Base-by-base conservation (phyloP, 2,888 invertebrate genomes). In the Thumatha senex region DNA sequence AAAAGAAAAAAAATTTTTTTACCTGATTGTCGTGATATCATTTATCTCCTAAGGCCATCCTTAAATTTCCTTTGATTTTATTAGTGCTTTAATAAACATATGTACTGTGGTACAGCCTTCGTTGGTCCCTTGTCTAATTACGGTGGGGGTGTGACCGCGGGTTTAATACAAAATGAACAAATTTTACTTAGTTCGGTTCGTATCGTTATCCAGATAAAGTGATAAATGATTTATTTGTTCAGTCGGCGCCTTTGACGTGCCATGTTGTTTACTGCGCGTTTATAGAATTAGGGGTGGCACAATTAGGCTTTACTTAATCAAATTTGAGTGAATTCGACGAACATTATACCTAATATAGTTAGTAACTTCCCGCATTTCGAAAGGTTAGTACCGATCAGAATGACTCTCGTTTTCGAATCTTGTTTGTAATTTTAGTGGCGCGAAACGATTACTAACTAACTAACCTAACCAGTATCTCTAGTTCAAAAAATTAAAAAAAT, bases 181-280 rank as follows among this genome's bases (percentile, higher is more conserved):
- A 46, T 46, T n/a, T 31, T 33, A 18, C n/a, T 18, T 24, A 24
- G 3, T 4, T 4, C 18, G 18, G 18, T 24, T 24, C 18, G 18
- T 39, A 39, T 39, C n/a, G 12, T 9, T 14, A 11, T 18, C 40
- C 18, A 39, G 24, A 40, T 46, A 34, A 40, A 40, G 24, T 46
- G 40, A 46, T 8, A 14, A 46, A 46, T 46, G 46, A 24, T 34
- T 40, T 33, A n/a, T 34, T 46, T 40, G 12, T 33, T 34, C 18
- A 40, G 5, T 29, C 12, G 30, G 38, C 29, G 7, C 1, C 8
- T 36, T 30, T 10, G 35, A 15, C 5, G 38, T n/a, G 7, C 15
- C 15, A 33, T 33, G 18, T 33, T 33, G 33, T 43, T 43, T 34
- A 18, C 36, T 15, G 12, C 18, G 15, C n/a, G 10, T 12, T 33